These are phyloP conservation scores for Ptychochromis oligacanthus DNA, from an alignment of 2,113 vertebrate genomes.

Conservation along the genomic window DNA sequence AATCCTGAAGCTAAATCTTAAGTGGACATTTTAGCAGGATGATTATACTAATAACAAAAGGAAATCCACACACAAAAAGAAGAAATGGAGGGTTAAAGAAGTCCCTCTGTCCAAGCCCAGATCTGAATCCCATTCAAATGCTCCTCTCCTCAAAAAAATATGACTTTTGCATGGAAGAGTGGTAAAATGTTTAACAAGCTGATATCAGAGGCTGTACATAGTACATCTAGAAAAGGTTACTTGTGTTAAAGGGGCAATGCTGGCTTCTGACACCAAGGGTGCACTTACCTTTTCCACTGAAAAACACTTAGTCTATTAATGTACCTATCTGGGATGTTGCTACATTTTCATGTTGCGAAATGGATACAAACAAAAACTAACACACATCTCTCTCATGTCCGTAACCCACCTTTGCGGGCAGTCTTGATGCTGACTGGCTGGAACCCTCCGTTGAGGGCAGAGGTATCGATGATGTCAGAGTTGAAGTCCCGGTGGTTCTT, in stretches of 20 bases:
- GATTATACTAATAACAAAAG: neutral
- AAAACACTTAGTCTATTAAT: neutral
- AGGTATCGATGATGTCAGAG: constrained; percentile 93
- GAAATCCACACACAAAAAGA: neutral
- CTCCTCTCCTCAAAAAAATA: neutral
- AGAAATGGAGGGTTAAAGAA: neutral
- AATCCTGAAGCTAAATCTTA: neutral
- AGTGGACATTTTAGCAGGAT: neutral
- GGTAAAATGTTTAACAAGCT: neutral
- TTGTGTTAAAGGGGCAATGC: neutral
- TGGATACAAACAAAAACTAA: neutral
- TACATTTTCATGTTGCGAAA: neutral
- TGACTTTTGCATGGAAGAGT: neutral
- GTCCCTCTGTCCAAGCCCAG: too few relatives aligned
- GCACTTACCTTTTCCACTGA: neutral
- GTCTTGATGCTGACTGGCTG: constrained; percentile 96
- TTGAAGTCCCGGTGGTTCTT: constrained; percentile 97
- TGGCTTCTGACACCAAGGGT: neutral
- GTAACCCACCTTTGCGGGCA: constrained; percentile 75
- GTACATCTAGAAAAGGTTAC: neutral
- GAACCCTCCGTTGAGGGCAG: constrained; percentile 92
- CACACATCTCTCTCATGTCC: neutral
- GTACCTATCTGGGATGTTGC: neutral
- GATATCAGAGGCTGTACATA: too few relatives aligned
- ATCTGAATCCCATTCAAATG: neutral